Evolutionary conservation across 2,113 vertebrate species (phyloP).

Genomic region (Hemichromis elongatus): DNA sequence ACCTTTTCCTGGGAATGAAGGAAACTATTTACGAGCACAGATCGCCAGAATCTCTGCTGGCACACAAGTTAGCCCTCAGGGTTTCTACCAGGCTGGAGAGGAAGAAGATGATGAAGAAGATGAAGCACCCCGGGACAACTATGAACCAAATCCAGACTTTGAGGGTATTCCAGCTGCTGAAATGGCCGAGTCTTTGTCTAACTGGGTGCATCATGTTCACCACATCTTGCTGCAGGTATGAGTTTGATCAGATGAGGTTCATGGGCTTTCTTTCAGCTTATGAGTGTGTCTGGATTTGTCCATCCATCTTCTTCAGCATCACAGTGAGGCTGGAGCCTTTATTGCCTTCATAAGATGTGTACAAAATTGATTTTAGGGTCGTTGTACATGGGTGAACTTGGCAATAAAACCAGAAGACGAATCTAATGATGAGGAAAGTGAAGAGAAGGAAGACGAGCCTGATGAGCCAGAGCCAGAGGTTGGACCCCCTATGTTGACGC

Average conservation of each 20-base stretch:
- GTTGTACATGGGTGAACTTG: conserved; percentile 87
- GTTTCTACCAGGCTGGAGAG: conserved; percentile 84
- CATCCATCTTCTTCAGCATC: not conserved
- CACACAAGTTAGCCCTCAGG: conserved; percentile 87
- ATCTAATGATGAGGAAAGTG: conserved; percentile 73
- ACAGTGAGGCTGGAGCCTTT: not conserved
- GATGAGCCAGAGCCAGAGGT: conserved; percentile 82
- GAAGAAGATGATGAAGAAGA: conserved; percentile 88
- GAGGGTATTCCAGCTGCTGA: conserved; percentile 79
- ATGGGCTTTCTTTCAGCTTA: not conserved
- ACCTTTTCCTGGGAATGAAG: conserved; percentile 90
- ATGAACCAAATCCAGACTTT: conserved; percentile 87
- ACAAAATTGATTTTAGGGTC: conserved; percentile 74
- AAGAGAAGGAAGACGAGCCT: conserved; percentile 71
- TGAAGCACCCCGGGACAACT: conserved; percentile 64
- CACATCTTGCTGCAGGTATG: conserved; percentile 88
- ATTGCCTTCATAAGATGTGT: not conserved
- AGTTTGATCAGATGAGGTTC: not conserved
- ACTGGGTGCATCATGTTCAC: conserved; percentile 88
- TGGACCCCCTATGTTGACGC: conserved; percentile 87
- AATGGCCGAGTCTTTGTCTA: conserved; percentile 79
- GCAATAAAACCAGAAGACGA: conserved; percentile 74
- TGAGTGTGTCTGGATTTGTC: not conserved
- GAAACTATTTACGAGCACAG: conserved; percentile 89
- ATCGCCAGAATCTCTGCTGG: conserved; percentile 93